phyloP scores from a whole-genome alignment of 1,140 invertebrate genomes.

The Philaenus spumarius region DNA sequence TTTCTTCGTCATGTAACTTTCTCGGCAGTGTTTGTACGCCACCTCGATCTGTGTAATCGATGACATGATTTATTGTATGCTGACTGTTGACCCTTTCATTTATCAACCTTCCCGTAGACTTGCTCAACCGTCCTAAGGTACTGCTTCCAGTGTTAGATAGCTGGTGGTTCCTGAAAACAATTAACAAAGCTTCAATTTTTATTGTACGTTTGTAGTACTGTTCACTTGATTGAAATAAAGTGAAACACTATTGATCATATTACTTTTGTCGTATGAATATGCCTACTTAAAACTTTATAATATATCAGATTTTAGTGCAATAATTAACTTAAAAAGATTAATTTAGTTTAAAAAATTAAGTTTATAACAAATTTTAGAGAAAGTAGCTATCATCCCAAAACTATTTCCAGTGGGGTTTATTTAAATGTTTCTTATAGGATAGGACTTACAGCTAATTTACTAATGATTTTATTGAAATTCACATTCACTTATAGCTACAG shows the following conservation, averaged over 20 bases:
- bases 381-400: too few relatives aligned
- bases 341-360: too few relatives aligned
- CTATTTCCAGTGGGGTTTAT: too few relatives aligned
- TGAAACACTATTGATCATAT: too few relatives aligned
- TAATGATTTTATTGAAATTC: too few relatives aligned
- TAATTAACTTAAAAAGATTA: too few relatives aligned
- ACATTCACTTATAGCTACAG: too few relatives aligned
- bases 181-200: neutral
- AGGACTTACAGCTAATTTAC: too few relatives aligned
- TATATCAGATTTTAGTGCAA: neutral
- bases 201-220: neutral
- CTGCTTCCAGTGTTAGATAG: conserved; percentile 25
- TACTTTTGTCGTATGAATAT: too few relatives aligned
- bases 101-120: conserved; percentile 61
- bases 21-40: conserved; percentile 71
- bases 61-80: conserved; percentile 29
- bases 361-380: too few relatives aligned
- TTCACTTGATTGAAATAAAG: too few relatives aligned
- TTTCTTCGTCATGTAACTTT: conserved; percentile 39
- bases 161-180: conserved; percentile 19
- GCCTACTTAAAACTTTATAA: neutral
- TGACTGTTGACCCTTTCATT: conserved; percentile 40
- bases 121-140: conserved; percentile 71
- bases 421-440: too few relatives aligned
- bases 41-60: conserved; percentile 50